phyloP scores from a whole-genome alignment of 2,113 vertebrate species.

The Scytalopus superciliaris region DNA sequence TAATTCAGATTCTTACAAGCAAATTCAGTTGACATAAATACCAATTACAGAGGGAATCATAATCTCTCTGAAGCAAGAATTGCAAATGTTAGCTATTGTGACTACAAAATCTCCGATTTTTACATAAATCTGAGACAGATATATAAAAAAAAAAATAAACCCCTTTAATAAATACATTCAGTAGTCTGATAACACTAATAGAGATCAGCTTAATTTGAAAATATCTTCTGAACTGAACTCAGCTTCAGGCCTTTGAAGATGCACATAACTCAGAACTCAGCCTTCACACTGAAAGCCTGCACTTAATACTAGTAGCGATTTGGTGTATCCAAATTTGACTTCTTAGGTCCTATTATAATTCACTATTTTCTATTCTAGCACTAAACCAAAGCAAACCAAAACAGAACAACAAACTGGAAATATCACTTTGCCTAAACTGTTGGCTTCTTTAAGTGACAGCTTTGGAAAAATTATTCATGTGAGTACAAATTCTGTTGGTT shows the following conservation, averaged over 20 bases:
- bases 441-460: background rate
- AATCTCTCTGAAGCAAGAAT: background rate
- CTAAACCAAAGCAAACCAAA: background rate
- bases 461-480: background rate
- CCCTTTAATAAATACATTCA: background rate
- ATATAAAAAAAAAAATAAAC: background rate
- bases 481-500: background rate
- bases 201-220: background rate
- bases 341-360: background rate
- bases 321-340: background rate
- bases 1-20: too few species aligned
- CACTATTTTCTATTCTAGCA: background rate
- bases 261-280: background rate
- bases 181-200: background rate
- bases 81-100: background rate
- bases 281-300: background rate
- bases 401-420: background rate
- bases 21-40: too few species aligned
- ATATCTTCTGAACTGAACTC: background rate
- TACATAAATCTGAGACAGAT: background rate
- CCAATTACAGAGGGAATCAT: too few species aligned
- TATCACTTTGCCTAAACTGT: background rate
- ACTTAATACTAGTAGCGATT: background rate
- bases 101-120: background rate
- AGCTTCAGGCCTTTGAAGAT: background rate